Conservation (phyloP, 2,797 vertebrate genomes). For the Acridotheres tristis region DNA sequence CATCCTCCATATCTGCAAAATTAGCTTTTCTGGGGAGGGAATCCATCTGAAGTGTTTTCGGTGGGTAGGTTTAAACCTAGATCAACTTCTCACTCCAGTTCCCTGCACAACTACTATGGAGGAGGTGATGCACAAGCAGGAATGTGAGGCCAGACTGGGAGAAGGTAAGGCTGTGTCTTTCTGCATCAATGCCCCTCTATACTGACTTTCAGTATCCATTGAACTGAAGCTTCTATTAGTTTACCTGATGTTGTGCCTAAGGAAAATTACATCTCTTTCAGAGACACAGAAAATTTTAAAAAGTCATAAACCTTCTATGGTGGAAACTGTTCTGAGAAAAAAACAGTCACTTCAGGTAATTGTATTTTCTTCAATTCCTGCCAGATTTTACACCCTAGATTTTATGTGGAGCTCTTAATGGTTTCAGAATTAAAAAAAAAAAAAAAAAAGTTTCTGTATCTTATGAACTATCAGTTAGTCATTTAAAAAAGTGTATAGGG, state of each 20-base stretch:
- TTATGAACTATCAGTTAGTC: not conserved
- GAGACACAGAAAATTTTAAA: not conserved
- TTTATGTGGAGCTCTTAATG: not conserved
- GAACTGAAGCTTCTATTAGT: not conserved
- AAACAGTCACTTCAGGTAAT: not conserved
- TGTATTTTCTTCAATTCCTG: not conserved
- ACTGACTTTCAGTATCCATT: not conserved
- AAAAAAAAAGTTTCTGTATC: not conserved
- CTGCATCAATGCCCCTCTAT: not conserved
- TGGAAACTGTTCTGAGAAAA: not conserved
- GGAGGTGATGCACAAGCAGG: not conserved
- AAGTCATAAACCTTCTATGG: not conserved
- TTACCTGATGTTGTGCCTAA: not conserved
- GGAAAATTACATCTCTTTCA: not conserved
- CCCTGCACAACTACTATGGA: not conserved
- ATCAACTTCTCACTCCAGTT: not conserved
- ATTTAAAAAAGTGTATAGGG: not conserved
- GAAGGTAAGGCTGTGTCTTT: not conserved
- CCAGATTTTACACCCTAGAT: not conserved
- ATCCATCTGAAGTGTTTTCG: not conserved
- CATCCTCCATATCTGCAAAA: not conserved
- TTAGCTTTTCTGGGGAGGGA: not conserved
- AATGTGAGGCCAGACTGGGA: fast-evolving
- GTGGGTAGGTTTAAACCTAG: not conserved
- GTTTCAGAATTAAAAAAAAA: not conserved